Percentiles rank a stretch among this genome's conserved stretches.
phyloP scores from a whole-genome alignment of 2,113 vertebrate species.

The Microtus richardsoni region DNA sequence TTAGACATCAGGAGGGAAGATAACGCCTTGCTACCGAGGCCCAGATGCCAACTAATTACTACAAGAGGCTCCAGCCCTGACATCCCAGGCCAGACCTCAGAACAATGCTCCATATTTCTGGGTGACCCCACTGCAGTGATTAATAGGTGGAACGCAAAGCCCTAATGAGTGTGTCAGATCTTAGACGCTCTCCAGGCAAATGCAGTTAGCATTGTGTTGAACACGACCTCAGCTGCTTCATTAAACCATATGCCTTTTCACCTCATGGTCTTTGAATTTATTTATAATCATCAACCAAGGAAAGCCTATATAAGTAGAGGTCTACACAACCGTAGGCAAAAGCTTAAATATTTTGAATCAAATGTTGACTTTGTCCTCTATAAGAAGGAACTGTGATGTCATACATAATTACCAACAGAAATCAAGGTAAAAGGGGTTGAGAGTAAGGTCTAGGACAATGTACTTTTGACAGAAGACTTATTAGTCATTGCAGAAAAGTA shows the following conservation, averaged over 20 bases:
- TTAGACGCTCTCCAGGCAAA: constrained; percentile 82
- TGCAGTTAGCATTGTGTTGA: constrained; percentile 83
- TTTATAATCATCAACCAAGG: constrained; percentile 73
- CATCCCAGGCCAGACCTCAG: constrained; percentile 79
- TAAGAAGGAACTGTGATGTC: neutral
- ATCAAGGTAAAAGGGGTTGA: neutral
- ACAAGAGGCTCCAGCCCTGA: constrained; percentile 81
- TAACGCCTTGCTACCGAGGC: constrained; percentile 84
- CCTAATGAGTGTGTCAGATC: constrained; percentile 85
- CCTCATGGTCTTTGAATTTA: constrained; percentile 49
- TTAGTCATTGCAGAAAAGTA: neutral
- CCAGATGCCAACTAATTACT: constrained; percentile 88
- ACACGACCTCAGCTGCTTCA: constrained; percentile 60
- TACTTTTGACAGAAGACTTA: neutral
- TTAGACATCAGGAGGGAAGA: constrained; percentile 82
- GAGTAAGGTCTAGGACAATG: neutral
- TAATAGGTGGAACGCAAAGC: constrained; percentile 84
- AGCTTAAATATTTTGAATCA: constrained; percentile 45
- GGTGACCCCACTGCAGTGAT: constrained; percentile 84
- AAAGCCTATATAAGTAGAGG: constrained; percentile 62
- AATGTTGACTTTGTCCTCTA: constrained; percentile 10
- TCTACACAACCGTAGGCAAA: constrained; percentile 62
- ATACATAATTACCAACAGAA: neutral
- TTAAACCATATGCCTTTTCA: constrained; percentile 77
- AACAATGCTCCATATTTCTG: constrained; percentile 78